A percentile compares a stretch with the other conserved stretches of the same genome.
These are phyloP conservation scores for Troglohyphantes excavatus DNA, from an alignment of 2,888 invertebrate species.

Conservation along the genomic window DNA sequence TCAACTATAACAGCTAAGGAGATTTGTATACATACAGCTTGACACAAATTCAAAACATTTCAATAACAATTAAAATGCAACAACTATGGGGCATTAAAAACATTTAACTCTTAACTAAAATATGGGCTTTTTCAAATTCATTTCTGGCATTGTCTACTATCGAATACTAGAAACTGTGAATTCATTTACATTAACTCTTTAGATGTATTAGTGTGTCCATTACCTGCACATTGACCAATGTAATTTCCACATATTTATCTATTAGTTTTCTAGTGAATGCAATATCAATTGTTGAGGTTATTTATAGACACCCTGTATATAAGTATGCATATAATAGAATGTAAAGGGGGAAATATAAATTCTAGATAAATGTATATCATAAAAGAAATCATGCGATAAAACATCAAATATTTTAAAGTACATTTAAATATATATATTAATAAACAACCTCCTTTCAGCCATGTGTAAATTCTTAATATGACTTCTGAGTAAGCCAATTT, in stretches of 20 bases:
- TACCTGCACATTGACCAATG: too few relatives aligned
- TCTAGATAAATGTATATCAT: background rate
- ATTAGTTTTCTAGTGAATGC: background rate
- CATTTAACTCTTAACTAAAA: too few relatives aligned
- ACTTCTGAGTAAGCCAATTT: background rate
- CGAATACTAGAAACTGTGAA: too few relatives aligned
- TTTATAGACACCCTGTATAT: background rate
- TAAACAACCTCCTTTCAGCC: slow-evolving; percentile 58
- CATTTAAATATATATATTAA: background rate
- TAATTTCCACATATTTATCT: background rate
- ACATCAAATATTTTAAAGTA: background rate
- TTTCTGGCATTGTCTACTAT: too few relatives aligned
- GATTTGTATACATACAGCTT: too few relatives aligned
- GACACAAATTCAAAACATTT: too few relatives aligned
- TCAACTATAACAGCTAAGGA: too few relatives aligned
- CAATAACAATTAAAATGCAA: too few relatives aligned
- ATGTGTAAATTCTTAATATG: slow-evolving; percentile 46
- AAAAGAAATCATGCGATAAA: background rate
- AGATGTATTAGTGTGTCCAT: too few relatives aligned
- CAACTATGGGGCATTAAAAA: too few relatives aligned
- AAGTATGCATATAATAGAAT: background rate
- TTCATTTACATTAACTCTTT: too few relatives aligned
- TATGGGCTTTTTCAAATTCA: too few relatives aligned
- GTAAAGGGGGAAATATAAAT: background rate
- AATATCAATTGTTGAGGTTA: background rate